Evolutionary conservation across 2,113 vertebrate genomes (phyloP), one percentile per base, ranked within the genome.

Genomic region (Brachypteracias leptosomus): DNA sequence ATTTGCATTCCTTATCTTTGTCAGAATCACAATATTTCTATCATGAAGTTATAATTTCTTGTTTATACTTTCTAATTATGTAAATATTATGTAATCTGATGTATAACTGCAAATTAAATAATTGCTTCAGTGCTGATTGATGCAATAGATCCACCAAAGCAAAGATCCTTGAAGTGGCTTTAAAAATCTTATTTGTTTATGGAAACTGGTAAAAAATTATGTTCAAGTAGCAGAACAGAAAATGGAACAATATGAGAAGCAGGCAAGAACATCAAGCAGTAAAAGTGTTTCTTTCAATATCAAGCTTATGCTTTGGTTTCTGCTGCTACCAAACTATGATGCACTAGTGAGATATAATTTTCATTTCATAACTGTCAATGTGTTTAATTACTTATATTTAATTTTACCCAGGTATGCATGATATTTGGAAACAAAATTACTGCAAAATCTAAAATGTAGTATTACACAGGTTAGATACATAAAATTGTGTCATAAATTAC

Each of bases 1-100:
- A 40, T 78, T 90, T 76, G 4, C 38, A 65, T 79, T 92, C 25
- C 13, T 78, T 80, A 54, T 71, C 29, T 73, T 26, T 81, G 6
- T 55, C 42, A 90, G 16, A 71, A 51, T 77, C 36, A n/a, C 15
- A 71, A 9, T 65, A n/a, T 80, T 87, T 95, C 7, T 84, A 44
- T 66, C 59, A 75, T 78, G 16, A 86, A 95, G 31, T 59, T 58
- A 86, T 74, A 5, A 52, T 74, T 90, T 85, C 22, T 83, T 86
- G 28, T 94, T 94, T 90, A 83, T 70, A 25, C 4, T 62, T 75
- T 33, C 7, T 74, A 92, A 92, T 95, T 95, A 89, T 84, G 49
- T 88, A 97, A 97, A 96, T 85, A 58, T 89, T 96, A 85, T 93
- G 59, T 93, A 91, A 78, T 94, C 63, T 93, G 40, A 65, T 90